Conservation (phyloP, 2,113 vertebrate species). For the Eclectus roratus region DNA sequence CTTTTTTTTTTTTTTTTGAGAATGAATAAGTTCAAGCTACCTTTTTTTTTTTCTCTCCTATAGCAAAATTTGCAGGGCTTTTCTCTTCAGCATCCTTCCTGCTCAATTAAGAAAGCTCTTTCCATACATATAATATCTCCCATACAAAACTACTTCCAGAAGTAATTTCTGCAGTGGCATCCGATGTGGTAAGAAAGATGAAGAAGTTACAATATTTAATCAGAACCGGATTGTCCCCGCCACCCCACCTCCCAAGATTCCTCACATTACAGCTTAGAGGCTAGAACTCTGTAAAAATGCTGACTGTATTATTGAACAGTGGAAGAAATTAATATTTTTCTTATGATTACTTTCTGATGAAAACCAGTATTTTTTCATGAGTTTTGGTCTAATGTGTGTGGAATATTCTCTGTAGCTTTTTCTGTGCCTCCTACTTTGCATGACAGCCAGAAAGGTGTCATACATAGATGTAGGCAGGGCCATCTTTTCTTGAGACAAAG, state of each 20-base stretch:
- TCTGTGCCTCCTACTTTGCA: background rate
- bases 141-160: background rate
- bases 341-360: background rate
- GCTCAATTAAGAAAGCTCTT: background rate
- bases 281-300: background rate
- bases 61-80: background rate
- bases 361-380: background rate
- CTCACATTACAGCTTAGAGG: background rate
- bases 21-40: background rate
- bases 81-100: background rate
- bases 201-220: background rate
- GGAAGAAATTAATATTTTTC: background rate
- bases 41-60: background rate
- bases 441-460: conserved; percentile 36
- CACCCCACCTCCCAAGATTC: background rate
- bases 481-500: conserved; percentile 48
- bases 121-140: background rate
- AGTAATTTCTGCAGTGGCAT: background rate
- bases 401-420: background rate
- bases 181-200: background rate
- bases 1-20: background rate
- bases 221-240: background rate
- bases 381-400: background rate
- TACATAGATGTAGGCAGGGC: background rate
- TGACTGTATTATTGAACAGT: background rate